A percentile compares a stretch with the other conserved stretches of the same genome.
Conservation (phyloP, 1,140 invertebrate genomes). For the Drosophila repleta region DNA sequence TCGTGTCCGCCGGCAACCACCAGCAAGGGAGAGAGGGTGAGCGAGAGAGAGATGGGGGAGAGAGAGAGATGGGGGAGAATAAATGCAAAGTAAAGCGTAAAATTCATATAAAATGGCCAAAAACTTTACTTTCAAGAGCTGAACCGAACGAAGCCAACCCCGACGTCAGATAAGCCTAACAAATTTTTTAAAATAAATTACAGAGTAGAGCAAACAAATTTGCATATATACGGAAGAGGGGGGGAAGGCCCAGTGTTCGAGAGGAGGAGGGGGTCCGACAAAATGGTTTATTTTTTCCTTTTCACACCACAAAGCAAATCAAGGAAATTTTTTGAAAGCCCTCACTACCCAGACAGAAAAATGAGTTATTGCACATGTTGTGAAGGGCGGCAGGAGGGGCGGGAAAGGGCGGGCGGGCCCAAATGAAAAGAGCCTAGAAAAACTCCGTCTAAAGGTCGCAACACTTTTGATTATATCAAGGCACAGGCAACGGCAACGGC, state of each 20-base stretch:
- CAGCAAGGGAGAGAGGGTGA: constrained; percentile 13
- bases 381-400: neutral
- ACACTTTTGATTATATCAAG: constrained; percentile 79
- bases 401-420: constrained; percentile 1
- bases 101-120: constrained; percentile 40
- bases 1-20: constrained; percentile 57
- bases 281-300: constrained; percentile 42
- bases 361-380: constrained; percentile 78
- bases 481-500: constrained; percentile 38
- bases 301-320: constrained; percentile 80
- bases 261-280: constrained; percentile 20
- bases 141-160: constrained; percentile 28
- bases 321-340: constrained; percentile 72
- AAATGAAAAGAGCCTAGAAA: constrained; percentile 38
- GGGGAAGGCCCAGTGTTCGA: neutral
- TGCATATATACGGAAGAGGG: constrained; percentile 67
- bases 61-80: too few species aligned
- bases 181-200: constrained; percentile 82
- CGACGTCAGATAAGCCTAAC: constrained; percentile 74
- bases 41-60: neutral
- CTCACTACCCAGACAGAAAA: constrained; percentile 48
- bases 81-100: neutral
- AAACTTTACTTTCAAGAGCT: constrained; percentile 52
- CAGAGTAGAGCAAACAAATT: constrained; percentile 81
- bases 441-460: constrained; percentile 51